These are phyloP conservation scores for Arizona elegans DNA, from an alignment of 2,113 vertebrate species.

Conservation along the genomic window DNA sequence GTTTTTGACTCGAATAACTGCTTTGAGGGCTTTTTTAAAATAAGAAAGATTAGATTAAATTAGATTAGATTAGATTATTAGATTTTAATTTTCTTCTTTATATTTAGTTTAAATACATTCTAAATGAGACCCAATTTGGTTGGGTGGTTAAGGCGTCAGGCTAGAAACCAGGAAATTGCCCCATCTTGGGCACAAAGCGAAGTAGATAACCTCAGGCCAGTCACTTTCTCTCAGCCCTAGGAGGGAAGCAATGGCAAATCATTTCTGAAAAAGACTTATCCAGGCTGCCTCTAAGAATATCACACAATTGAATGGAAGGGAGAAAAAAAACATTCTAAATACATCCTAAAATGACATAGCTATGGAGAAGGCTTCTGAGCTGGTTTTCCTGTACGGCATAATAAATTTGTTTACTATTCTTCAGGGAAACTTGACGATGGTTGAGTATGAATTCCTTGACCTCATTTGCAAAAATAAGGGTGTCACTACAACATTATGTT, in stretches of 20 bases:
- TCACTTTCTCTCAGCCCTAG: not conserved
- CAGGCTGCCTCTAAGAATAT: not conserved
- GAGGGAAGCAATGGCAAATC: not conserved
- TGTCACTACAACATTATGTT: not conserved
- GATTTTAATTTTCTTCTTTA: not conserved
- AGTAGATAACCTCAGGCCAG: not conserved
- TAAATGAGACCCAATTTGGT: not conserved
- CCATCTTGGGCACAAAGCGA: not conserved
- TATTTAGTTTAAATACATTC: not conserved
- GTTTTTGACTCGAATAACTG: not conserved
- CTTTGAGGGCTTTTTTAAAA: not conserved
- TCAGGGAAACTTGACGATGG: not conserved
- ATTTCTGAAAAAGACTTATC: not conserved
- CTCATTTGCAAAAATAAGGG: not conserved
- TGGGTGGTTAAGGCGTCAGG: too few species aligned
- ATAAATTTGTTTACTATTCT: not conserved
- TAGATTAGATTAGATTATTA: not conserved
- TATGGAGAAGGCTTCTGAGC: not conserved
- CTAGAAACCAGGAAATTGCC: too few species aligned
- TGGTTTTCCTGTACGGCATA: not conserved
- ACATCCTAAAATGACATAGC: not conserved
- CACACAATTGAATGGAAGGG: not conserved
- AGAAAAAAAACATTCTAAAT: not conserved
- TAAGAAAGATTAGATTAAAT: not conserved
- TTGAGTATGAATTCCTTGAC: not conserved